Evolutionary conservation across 2,888 invertebrate genomes (phyloP), one percentile per base, ranked within the genome.

Genomic region (Pollenia griseotomentosa): DNA sequence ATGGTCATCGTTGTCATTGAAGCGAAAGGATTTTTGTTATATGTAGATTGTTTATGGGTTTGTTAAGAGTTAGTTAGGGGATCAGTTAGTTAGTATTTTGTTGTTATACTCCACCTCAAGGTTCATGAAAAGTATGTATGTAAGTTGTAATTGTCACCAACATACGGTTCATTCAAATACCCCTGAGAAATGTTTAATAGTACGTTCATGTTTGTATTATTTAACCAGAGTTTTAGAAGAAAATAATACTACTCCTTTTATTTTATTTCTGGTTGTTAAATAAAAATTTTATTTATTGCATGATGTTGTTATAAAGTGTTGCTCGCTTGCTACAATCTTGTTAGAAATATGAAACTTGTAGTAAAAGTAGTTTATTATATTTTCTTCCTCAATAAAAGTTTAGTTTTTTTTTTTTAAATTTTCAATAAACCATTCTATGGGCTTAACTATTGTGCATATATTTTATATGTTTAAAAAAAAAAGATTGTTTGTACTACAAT

Each of bases 301-400:
- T 83, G 63, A 61, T 59, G 42, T 79, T 51, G 65, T 63, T 73
- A 46, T 33, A 33, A 33, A 44, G 63, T 40, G 48, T 63, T 80
- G 81, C 46, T 16, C 42, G 51, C 66, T 53, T 61, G 61, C 73
- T 85, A 74, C 79, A 87, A 78, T 84, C 81, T 82, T 87, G 81
- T 84, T 87, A 87, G 84, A 87, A 87, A 87, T 87, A 87, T 87
- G 87, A 87, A 87, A 87, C 87, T 82, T 87, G 87, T 84, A 84
- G 87, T 87, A 87, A 87, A 87, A 87, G 87, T 87, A 84, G 87
- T 87, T 87, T 87, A 51, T 71, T 71, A 79, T 46, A 51, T 75
- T 66, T 74, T 57, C 70, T 66, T 74, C 73, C 59, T 79, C 78
- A 63, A 63, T 63, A 71, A 55, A 44, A 57, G 57, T 73, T 46